Conservation (phyloP, 2,888 invertebrate genomes). For the Nematopogon swammerdamellus region DNA sequence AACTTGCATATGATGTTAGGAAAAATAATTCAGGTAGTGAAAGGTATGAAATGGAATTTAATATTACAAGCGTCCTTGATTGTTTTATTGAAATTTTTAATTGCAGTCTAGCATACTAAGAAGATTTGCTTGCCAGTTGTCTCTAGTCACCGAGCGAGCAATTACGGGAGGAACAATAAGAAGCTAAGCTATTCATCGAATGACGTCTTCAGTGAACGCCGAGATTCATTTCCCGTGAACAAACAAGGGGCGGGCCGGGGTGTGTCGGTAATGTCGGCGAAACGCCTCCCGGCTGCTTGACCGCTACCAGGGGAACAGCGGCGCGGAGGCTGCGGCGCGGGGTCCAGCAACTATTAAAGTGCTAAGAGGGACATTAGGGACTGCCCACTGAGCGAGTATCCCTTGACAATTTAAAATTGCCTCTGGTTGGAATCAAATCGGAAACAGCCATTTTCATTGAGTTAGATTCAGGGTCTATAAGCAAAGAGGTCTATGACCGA, state of each 20-base stretch:
- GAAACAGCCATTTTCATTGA: too few species aligned
- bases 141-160: too few species aligned
- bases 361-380: constrained; percentile 50
- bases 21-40: too few species aligned
- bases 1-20: too few species aligned
- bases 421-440: neutral
- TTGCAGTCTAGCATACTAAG: too few species aligned
- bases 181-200: neutral
- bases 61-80: too few species aligned
- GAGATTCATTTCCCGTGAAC: constrained; percentile 39
- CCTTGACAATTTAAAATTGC: neutral
- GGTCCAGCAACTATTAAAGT: constrained; percentile 49
- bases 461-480: too few species aligned
- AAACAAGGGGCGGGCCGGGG: constrained; percentile 41
- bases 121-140: too few species aligned
- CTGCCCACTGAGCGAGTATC: constrained; percentile 32
- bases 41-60: too few species aligned
- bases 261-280: constrained; percentile 31
- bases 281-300: constrained; percentile 47
- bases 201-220: neutral
- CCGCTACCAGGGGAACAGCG: constrained; percentile 18
- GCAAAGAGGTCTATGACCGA: too few species aligned
- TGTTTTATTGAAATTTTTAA: too few species aligned
- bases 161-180: neutral
- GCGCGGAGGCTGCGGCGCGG: too few species aligned